These are phyloP conservation scores for Musca domestica DNA, from an alignment of 1,140 invertebrate species.

Conservation along the genomic window DNA sequence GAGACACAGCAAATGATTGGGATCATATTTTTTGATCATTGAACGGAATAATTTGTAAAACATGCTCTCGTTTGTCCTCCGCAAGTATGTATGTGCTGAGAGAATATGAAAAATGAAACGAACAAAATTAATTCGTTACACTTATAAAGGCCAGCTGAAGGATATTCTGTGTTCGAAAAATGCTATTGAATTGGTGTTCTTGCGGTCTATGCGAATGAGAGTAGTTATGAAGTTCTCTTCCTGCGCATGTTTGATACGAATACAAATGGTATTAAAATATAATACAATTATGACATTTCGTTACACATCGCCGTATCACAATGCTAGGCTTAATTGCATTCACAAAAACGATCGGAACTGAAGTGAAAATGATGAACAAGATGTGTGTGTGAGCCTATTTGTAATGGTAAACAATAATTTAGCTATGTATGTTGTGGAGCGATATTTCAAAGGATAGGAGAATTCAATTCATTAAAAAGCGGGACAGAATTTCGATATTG, in stretches of 20 bases:
- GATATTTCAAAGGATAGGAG: no score
- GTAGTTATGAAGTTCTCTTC: background rate
- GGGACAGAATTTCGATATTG: no score
- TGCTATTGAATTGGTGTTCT: background rate
- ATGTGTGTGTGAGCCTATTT: no score
- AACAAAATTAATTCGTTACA: constrained; percentile 14
- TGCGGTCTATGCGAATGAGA: background rate
- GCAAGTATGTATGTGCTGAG: no score
- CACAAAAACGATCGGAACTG: background rate
- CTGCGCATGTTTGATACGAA: background rate
- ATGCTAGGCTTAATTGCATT: constrained; percentile 12
- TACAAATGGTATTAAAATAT: background rate
- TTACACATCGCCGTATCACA: constrained; percentile 12
- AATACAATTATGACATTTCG: constrained; percentile 19
- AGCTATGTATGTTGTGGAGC: no score
- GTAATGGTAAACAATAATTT: no score
- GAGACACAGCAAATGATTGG: background rate
- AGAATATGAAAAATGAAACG: background rate
- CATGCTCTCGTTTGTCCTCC: no score
- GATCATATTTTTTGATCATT: background rate
- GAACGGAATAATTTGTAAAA: background rate
- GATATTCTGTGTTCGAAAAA: background rate
- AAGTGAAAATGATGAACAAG: no score
- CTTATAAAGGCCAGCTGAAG: constrained; percentile 16
- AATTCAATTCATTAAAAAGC: no score